These are phyloP conservation scores for Orius laevigatus DNA, from an alignment of 1,140 invertebrate genomes.

Conservation along the genomic window DNA sequence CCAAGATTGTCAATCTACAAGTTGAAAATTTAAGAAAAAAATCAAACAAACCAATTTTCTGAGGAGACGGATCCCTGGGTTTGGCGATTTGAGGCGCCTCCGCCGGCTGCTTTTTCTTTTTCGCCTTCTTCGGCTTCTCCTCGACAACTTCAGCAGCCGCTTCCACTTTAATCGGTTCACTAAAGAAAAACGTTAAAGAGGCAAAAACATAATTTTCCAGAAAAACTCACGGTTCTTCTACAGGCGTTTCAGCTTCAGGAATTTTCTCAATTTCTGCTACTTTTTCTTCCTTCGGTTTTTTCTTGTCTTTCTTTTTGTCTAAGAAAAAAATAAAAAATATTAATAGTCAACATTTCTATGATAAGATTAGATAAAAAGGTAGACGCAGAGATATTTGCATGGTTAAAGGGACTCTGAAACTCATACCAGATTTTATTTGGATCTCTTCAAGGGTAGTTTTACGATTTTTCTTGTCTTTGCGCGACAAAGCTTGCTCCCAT, in stretches of 20 bases:
- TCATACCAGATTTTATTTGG: background rate
- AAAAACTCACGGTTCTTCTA: background rate
- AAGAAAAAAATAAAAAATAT: slow-evolving; percentile 1
- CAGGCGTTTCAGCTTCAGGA: background rate
- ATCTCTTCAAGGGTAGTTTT: slow-evolving; percentile 14
- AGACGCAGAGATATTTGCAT: no score
- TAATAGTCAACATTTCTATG: background rate
- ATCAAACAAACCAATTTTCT: no score
- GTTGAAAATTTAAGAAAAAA: no score
- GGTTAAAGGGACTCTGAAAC: no score
- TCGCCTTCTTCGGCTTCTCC: slow-evolving; percentile 4
- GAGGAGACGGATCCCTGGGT: background rate
- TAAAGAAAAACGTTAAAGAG: no score
- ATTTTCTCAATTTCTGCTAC: background rate
- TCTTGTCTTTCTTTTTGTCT: slow-evolving; percentile 29
- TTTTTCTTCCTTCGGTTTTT: slow-evolving; percentile 21
- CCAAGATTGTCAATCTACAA: no score
- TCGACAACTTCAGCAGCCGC: background rate
- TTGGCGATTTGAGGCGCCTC: background rate
- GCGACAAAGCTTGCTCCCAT: slow-evolving; percentile 53
- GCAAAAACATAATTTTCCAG: no score
- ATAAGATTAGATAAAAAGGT: no score
- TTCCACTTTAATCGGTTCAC: no score
- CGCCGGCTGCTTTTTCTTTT: slow-evolving; percentile 5
- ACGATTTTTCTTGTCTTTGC: slow-evolving; percentile 43